phyloP scores from a whole-genome alignment of 1,140 invertebrate genomes.

The Nasonia giraulti region DNA sequence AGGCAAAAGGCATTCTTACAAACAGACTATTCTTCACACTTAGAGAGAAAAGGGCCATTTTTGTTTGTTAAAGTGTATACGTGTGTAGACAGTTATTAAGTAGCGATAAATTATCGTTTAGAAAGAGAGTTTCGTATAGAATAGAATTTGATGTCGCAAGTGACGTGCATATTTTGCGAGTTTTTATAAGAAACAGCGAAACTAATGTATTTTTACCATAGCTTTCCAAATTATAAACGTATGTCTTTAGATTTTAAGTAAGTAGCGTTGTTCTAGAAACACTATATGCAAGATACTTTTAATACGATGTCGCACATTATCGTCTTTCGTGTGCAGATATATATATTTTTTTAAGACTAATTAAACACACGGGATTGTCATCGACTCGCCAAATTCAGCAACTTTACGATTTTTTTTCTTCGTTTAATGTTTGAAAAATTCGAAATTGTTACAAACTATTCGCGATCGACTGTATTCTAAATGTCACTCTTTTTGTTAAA shows the following conservation, averaged over 20 bases:
- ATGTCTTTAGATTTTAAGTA: background rate
- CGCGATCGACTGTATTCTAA: background rate
- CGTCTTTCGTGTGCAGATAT: background rate
- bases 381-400: conserved; percentile 19
- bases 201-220: background rate
- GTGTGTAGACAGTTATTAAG: conserved; percentile 20
- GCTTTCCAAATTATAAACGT: background rate
- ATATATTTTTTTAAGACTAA: background rate
- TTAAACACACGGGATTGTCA: conserved; percentile 43
- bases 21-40: conserved; percentile 26
- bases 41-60: conserved; percentile 34
- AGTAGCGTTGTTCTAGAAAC: background rate
- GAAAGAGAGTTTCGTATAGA: background rate
- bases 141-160: conserved; percentile 5
- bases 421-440: conserved; percentile 19
- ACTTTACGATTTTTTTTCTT: background rate
- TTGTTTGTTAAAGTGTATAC: background rate
- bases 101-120: conserved; percentile 7
- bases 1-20: conserved; percentile 21
- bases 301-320: background rate
- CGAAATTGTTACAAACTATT: conserved; percentile 12
- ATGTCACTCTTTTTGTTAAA: conserved; percentile 1
- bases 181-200: background rate
- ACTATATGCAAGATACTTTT: background rate
- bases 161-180: background rate